A percentile compares a stretch with the other conserved stretches of the same genome.
Conservation (phyloP, 2,888 invertebrate species). For the Autographa gamma region DNA sequence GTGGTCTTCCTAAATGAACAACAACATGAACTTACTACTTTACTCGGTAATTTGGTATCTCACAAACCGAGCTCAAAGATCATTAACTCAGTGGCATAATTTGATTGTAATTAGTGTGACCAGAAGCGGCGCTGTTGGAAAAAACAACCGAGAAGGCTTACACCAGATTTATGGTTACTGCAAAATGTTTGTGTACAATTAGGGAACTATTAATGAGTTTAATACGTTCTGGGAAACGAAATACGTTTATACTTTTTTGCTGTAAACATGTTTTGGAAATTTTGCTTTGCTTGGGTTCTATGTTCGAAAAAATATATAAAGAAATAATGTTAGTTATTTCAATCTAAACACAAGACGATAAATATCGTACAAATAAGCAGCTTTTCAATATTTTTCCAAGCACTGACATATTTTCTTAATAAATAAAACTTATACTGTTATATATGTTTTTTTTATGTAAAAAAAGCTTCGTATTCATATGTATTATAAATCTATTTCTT, state of each 20-base stretch:
- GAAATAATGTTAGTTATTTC: too few species aligned
- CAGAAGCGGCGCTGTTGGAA: slow-evolving; percentile 38
- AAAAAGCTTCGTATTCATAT: too few species aligned
- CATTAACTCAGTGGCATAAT: slow-evolving; percentile 31
- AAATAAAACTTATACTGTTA: too few species aligned
- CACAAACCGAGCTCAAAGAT: slow-evolving; percentile 17
- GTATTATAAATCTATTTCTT: too few species aligned
- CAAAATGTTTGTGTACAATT: slow-evolving; percentile 38
- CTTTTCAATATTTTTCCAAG: too few species aligned
- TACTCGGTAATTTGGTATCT: neutral
- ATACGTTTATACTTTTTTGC: neutral
- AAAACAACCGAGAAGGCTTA: slow-evolving; percentile 41
- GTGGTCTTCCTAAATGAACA: neutral
- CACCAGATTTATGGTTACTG: slow-evolving; percentile 37
- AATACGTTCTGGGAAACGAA: slow-evolving; percentile 18
- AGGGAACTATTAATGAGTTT: slow-evolving; percentile 37
- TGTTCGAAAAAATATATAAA: too few species aligned
- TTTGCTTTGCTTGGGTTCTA: too few species aligned
- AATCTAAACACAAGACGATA: too few species aligned
- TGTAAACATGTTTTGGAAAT: neutral
- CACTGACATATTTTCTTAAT: too few species aligned
- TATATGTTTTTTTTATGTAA: too few species aligned
- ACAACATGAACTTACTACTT: neutral
- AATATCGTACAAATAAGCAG: too few species aligned
- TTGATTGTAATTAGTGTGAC: slow-evolving; percentile 51